Base-by-base conservation (phyloP, 2,888 invertebrate species). In the Anthrax anthrax region DNA sequence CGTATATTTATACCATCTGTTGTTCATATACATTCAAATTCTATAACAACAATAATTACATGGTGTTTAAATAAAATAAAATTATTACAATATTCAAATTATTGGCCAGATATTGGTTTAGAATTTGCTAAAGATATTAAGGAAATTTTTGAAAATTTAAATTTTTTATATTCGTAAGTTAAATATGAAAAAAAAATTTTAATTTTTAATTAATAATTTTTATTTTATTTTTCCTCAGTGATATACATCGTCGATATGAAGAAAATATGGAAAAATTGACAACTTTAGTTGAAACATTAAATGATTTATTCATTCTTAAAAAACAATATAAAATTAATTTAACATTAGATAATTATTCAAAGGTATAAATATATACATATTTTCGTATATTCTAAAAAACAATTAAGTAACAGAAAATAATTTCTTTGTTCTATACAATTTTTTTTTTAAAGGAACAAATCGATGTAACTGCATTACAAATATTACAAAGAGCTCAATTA, bases 61-160 rank as follows among this genome's bases (percentile, higher is more conserved):
- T 69, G 68, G 69, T 60, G 63, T 47, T 60, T 65, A 47, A 56
- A 62, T 43, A 62, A 64, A 50, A 64, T 62, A 2, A 56, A 62
- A 18, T 59, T 61, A 10, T 50, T 69, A 17, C 67, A 69, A 54
- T 63, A 58, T 42, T 59, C 61, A 5, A 58, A 61, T 13, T 58
- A 61, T 52, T 69, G 68, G 67, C 69, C 69, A 5, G 63, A 64
- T 34, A 64, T 69, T 50, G 69, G 67, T 2, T 49, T 67, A n/a
- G 67, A 68, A 49, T 69, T 69, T 51, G 55, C 60, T 0, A 61
- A 60, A 3, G 64, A 65, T 56, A 60, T 67, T 12, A 49, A 59
- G 4, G 59, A 59, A 19, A 65, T 67, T 16, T 67, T 63, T 44
- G 61, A 64, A 46, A 64, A 65, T 49, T 55, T 62, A 39, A 53